Evolutionary conservation across 1,140 invertebrate genomes (phyloP), one percentile per base, ranked within the genome.

Genomic region (Drosophila sproati): DNA sequence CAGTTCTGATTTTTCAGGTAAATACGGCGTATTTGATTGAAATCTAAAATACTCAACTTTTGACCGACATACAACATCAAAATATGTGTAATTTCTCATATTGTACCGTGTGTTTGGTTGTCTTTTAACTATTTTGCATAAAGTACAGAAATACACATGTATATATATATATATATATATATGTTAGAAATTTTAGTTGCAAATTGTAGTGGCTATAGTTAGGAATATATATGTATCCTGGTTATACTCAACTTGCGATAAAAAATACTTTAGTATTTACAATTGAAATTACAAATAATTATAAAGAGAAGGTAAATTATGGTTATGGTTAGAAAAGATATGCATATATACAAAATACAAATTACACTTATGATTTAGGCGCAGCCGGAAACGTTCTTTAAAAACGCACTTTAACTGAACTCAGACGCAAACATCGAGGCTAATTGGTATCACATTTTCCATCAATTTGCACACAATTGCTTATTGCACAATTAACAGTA

Each of bases 381-480:
- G 57, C 57, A 62, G 59, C 43, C 31, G 54, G 55, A 35, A 31
- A 60, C 61, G 51, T 48, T 56, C 51, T 66, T 48, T 39, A 29
- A 41, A 48, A 66, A 64, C 52, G 51, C 32, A 39, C 28, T 67
- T 52, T 7, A 59, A 54, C 70, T 67, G 43, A 69, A 74, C 41
- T 69, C 50, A 67, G 56, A 73, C 51, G 57, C 12, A 83, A 77
- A 64, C 80, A 74, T 61, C 64, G 80, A 88, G 62, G 73, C 73
- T 73, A 71, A 67, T 73, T 72, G 70, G 59, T 87, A 87, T 87
- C 82, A 87, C 82, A 87, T 82, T 82, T 83, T 73, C 39, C 68
- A 47, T 55, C 34, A 39, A 29, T 12, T 54, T 66, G 66, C 76
- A 68, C 68, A 54, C 41, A 71, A 82, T 63, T 68, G 51, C 5